These are phyloP conservation scores for Globicephala melas DNA, from an alignment of 2,113 vertebrate species.

Conservation along the genomic window DNA sequence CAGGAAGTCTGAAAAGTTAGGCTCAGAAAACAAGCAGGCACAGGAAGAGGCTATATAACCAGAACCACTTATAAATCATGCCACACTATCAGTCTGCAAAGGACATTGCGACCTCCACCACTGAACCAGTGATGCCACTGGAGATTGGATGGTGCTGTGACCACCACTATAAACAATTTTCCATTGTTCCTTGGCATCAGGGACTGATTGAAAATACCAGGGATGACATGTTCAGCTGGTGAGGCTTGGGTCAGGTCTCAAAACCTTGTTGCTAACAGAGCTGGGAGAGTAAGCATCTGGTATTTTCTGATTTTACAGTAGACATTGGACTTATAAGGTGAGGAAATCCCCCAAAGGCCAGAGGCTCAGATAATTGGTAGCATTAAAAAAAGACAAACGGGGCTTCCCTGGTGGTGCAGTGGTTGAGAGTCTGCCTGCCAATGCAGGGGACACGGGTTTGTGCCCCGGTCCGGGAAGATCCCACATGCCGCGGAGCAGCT, in stretches of 20 bases:
- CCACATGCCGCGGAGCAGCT: too few species aligned
- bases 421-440: too few species aligned
- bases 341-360: neutral
- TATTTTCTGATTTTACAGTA: slow-evolving; percentile 31
- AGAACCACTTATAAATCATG: neutral
- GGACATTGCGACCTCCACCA: neutral
- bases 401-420: too few species aligned
- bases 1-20: neutral
- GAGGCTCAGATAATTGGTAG: neutral
- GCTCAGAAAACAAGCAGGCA: slow-evolving; percentile 8
- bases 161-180: neutral
- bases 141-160: neutral
- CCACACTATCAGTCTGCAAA: neutral
- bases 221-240: neutral
- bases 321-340: neutral
- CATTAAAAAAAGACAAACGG: neutral
- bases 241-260: neutral
- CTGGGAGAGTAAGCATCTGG: neutral
- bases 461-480: too few species aligned
- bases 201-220: neutral
- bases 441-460: too few species aligned
- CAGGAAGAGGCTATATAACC: neutral
- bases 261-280: neutral
- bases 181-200: neutral
- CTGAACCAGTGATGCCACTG: neutral